phyloP scores from a whole-genome alignment of 2,797 vertebrate genomes.

The Hydrophis major region DNA sequence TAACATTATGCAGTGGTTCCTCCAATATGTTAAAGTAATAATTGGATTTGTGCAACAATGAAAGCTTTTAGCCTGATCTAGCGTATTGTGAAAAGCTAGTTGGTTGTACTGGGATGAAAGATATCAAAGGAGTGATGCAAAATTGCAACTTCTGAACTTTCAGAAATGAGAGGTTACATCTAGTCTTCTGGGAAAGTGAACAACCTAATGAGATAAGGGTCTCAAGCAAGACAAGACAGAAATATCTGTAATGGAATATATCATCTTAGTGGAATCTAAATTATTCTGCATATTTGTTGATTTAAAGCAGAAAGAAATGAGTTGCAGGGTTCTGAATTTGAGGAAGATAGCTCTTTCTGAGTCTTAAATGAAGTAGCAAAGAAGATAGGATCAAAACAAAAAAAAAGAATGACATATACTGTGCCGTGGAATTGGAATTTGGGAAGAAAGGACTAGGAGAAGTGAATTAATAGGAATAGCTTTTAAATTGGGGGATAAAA shows the following conservation, averaged over 20 bases:
- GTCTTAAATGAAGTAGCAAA: neutral
- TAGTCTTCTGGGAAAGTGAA: neutral
- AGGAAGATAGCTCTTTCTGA: neutral
- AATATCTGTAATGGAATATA: neutral
- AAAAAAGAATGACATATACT: neutral
- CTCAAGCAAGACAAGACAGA: neutral
- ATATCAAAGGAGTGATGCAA: neutral
- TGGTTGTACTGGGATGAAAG: neutral
- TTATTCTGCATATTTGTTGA: neutral
- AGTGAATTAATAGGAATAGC: neutral
- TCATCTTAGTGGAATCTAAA: neutral
- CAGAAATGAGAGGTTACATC: neutral
- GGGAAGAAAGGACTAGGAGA: neutral
- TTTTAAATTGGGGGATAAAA: neutral
- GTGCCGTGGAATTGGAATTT: neutral
- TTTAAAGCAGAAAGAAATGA: neutral
- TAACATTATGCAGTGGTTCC: neutral
- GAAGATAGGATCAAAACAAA: neutral
- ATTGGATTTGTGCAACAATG: neutral
- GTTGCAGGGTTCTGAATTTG: neutral
- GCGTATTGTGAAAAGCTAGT: neutral
- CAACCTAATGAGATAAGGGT: neutral
- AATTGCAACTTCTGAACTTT: neutral
- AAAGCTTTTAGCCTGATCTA: neutral
- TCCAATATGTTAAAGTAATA: neutral